Evolutionary conservation across 2,888 invertebrate genomes (phyloP).

Genomic region (Cerastis leucographa): DNA sequence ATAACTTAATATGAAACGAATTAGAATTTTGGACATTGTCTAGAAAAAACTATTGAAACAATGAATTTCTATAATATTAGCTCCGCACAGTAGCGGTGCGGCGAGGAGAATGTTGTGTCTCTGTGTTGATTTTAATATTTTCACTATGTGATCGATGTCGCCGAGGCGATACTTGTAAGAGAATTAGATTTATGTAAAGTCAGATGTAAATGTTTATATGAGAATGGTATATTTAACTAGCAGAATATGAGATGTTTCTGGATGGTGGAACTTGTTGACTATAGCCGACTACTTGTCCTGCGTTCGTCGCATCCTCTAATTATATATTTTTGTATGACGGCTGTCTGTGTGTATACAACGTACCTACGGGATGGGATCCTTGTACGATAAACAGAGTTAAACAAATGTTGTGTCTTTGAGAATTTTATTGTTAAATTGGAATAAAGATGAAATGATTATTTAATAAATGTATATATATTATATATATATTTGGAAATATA

Average conservation of each 20-base stretch:
- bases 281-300: constrained; percentile 66
- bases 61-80: constrained; percentile 60
- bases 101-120: constrained; percentile 60
- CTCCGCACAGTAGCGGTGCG: constrained; percentile 51
- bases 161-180: constrained; percentile 50
- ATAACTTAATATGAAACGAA: constrained; percentile 69
- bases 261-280: constrained; percentile 54
- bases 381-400: constrained; percentile 86
- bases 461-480: constrained; percentile 89
- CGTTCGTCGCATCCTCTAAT: constrained; percentile 58
- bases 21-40: constrained; percentile 63
- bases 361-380: constrained; percentile 83
- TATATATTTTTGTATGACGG: constrained; percentile 80
- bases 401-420: constrained; percentile 90
- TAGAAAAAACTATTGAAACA: constrained; percentile 57
- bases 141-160: constrained; percentile 60
- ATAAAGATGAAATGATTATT: constrained; percentile 90
- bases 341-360: constrained; percentile 72
- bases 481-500: constrained; percentile 90
- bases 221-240: constrained; percentile 63
- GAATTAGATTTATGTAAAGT: constrained; percentile 56
- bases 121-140: constrained; percentile 60
- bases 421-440: constrained; percentile 91
- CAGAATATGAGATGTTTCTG: constrained; percentile 57
- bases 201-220: constrained; percentile 66